Evolutionary conservation across 2,113 vertebrate genomes (phyloP).

Genomic region (Tricholaema leucomelas): DNA sequence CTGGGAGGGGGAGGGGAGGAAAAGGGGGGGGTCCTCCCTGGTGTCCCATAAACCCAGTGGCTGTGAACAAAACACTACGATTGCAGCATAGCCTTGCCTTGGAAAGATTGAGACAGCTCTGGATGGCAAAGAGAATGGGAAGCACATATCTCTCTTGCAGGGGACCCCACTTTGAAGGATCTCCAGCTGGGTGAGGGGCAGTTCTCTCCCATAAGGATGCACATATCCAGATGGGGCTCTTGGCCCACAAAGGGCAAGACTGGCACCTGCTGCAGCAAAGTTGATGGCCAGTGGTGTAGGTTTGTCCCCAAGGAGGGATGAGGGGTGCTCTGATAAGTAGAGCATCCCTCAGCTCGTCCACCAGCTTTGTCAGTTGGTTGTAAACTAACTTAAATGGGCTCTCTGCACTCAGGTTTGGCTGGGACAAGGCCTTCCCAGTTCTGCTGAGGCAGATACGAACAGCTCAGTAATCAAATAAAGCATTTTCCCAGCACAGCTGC

Average conservation of each 20-base stretch:
- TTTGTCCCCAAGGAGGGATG: neutral
- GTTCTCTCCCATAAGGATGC: neutral
- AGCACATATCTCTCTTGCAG: neutral
- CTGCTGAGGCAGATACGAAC: neutral
- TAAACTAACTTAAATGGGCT: neutral
- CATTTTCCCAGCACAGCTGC: neutral
- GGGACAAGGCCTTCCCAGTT: neutral
- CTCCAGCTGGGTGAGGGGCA: neutral
- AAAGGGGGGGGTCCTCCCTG: slow-evolving; percentile 38
- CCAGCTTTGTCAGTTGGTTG: neutral
- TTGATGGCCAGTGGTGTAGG: too few species aligned
- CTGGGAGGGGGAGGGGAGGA: slow-evolving; percentile 15
- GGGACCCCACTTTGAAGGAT: neutral
- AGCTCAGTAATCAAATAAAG: neutral
- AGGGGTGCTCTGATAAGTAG: neutral
- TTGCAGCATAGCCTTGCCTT: slow-evolving; percentile 20
- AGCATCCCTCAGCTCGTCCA: neutral
- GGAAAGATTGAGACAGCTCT: slow-evolving; percentile 56
- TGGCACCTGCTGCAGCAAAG: accelerated
- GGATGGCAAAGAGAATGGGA: accelerated
- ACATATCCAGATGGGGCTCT: neutral
- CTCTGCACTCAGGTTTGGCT: neutral
- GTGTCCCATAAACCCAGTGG: slow-evolving; percentile 44
- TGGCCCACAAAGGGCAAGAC: accelerated
- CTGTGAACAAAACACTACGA: slow-evolving; percentile 43